Conservation (phyloP, 2,113 vertebrate genomes). For the Pungitius pungitius region DNA sequence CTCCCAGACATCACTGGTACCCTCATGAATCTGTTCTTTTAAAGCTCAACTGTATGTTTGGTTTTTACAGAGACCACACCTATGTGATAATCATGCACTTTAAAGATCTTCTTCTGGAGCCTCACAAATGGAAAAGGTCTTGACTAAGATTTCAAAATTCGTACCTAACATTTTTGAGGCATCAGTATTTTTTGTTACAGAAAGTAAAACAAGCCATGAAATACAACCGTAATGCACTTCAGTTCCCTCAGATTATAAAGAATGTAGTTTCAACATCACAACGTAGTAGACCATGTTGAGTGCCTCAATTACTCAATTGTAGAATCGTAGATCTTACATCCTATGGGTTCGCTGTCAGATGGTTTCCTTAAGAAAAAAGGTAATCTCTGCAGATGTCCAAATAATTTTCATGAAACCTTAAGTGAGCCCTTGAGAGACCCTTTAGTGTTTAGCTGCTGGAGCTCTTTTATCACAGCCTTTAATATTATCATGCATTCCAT, state of each 20-base stretch:
- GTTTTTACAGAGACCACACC: no score
- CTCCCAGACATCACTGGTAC: neutral
- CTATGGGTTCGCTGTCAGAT: neutral
- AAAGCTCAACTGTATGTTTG: no score
- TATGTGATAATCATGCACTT: no score
- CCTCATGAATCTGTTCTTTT: no score
- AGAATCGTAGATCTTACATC: neutral
- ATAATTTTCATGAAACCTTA: conserved; percentile 7
- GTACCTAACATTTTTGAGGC: neutral
- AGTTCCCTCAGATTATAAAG: neutral
- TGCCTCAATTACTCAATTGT: neutral
- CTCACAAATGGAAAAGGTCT: no score
- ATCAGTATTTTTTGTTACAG: neutral
- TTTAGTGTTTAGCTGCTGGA: neutral
- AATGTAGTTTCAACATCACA: neutral
- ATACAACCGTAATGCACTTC: neutral
- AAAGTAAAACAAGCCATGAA: neutral
- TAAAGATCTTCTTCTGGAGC: no score
- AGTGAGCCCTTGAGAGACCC: conserved; percentile 14
- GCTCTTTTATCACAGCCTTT: conserved; percentile 30
- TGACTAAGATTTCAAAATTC: neutral
- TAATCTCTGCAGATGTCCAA: neutral
- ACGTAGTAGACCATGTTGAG: no score
- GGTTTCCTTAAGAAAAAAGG: neutral
- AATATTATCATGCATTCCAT: conserved; percentile 33